phyloP scores from a whole-genome alignment of 2,113 vertebrate species.

The Tonatia bakeri region DNA sequence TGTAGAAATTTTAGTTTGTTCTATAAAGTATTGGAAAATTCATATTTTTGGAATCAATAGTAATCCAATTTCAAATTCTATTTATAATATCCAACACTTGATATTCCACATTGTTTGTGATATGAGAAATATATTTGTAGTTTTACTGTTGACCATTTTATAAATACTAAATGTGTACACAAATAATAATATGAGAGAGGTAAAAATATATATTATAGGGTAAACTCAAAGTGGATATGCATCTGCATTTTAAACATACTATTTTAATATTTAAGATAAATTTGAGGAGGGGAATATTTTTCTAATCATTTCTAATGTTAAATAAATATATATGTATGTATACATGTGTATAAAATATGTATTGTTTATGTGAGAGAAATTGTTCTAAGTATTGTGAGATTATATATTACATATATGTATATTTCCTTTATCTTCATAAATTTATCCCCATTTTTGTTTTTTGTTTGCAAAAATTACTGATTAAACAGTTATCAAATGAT shows the following conservation, averaged over 20 bases:
- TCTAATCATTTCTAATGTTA: background rate
- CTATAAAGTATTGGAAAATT: background rate
- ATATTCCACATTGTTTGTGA: background rate
- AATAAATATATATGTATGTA: background rate
- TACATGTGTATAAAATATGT: background rate
- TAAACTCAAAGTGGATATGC: background rate
- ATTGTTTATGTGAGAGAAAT: background rate
- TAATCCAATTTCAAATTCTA: background rate
- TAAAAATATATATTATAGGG: background rate
- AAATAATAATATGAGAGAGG: background rate
- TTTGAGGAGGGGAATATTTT: background rate
- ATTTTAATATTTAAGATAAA: constrained; percentile 1
- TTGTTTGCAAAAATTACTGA: background rate
- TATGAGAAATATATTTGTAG: background rate
- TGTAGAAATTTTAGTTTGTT: background rate
- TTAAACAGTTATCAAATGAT: background rate
- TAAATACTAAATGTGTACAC: background rate
- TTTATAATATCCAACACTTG: background rate
- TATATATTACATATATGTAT: background rate
- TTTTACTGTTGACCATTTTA: background rate
- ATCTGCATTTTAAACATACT: background rate
- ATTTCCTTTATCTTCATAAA: background rate
- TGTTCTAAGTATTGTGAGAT: background rate
- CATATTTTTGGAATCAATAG: background rate
- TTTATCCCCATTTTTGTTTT: background rate